Percentiles rank a stretch among this genome's conserved stretches.
Evolutionary conservation across 2,113 vertebrate species (phyloP).

Genomic region (Gymnocephalus cernua): DNA sequence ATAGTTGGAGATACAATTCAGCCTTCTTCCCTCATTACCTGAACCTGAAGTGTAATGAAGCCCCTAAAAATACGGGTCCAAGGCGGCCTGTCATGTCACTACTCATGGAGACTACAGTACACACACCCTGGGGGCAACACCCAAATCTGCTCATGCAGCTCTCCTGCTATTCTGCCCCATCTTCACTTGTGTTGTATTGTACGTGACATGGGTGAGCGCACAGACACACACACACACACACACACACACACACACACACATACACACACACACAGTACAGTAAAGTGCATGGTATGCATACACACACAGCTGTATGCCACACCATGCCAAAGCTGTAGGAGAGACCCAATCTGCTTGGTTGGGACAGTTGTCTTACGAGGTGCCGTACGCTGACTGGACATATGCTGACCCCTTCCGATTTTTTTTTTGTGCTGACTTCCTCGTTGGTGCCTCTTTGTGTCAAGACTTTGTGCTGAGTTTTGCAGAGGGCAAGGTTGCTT

Average conservation of each 20-base stretch:
- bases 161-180: constrained; percentile 76
- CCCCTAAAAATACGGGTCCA: constrained; percentile 48
- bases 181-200: constrained; percentile 75
- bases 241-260: constrained; percentile 12
- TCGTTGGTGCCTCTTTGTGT: constrained; percentile 75
- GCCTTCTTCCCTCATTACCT: constrained; percentile 52
- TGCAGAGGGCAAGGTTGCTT: constrained; percentile 34
- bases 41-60: constrained; percentile 48
- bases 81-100: constrained; percentile 75
- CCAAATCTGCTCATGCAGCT: constrained; percentile 82
- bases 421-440: constrained; percentile 81
- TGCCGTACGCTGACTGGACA: constrained; percentile 81
- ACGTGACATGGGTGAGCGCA: constrained; percentile 65
- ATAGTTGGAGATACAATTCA: constrained; percentile 2
- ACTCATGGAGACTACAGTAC: constrained; percentile 64
- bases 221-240: constrained; percentile 21
- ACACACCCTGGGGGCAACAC: constrained; percentile 72
- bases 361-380: constrained; percentile 80
- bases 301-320: constrained; percentile 37
- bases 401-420: constrained; percentile 80
- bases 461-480: constrained; percentile 75
- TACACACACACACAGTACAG: constrained; percentile 33
- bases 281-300: constrained; percentile 30
- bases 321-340: constrained; percentile 44
- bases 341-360: constrained; percentile 73